Evolutionary conservation across 2,113 vertebrate genomes (phyloP), one percentile per base, ranked within the genome.

Genomic region (Oxyruncus cristatus): DNA sequence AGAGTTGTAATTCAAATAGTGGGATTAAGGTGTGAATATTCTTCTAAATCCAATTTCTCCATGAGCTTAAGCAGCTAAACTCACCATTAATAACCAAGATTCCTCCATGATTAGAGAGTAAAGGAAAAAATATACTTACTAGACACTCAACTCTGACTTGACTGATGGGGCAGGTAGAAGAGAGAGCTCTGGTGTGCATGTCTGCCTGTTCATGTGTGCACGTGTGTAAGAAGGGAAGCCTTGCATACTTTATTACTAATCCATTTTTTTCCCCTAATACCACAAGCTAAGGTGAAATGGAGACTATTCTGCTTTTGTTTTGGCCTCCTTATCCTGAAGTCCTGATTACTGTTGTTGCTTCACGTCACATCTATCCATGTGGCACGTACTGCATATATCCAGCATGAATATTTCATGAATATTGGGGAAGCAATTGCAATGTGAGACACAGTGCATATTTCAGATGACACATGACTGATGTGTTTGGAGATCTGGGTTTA

Each of bases 381-480:
- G 83, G 81, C 63, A 84, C 9, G 1, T 13, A 81, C 56, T 63
- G 65, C 65, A 42, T 70, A 87, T 35, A 96, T 53, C 83, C 77
- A 85, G 88, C 83, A 92, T 93, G 76, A 95, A 93, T 87, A 56
- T 96, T 96, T 95, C 93, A 97, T 95, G 83, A 85, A 91, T 85
- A 93, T 49, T 65, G 82, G 72, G 50, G 92, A 93, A 96, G 75
- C 37, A 83, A 93, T 73, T 66, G 85, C 85, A 89, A 42, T 85
- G 87, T 84, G 89, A 95, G 88, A 88, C 90, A 85, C 72, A 85
- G 33, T 55, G 95, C 73, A 52, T 93, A 94, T 92, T 92, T 90
- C 85, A 88, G 90, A 88, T 88, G 93, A 96, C 93, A 94, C 68
- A 95, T 93, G 96, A 96, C 80, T 88, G 96, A 97, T 96, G 90